Base-by-base conservation (phyloP, 1,140 invertebrate species). In the Diorhabda elongata region DNA sequence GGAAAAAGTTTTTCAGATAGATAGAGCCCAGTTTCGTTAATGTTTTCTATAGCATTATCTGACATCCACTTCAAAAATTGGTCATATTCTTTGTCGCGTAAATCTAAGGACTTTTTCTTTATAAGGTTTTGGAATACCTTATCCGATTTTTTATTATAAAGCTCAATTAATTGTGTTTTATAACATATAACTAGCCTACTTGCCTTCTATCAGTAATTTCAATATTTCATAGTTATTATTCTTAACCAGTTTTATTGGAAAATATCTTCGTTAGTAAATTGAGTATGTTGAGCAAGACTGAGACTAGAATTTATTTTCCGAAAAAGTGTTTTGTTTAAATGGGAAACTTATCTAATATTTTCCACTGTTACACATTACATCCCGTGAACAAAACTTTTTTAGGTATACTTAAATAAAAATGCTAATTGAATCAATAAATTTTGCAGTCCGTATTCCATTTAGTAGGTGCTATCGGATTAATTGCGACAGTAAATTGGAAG, bases 391-490 rank as follows among this genome's bases (percentile, higher is more conserved):
- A 56, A 56, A 56, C 26, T 26, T 26, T 0, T 11, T 26, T 42
- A 9, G 6, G 61, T 42, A 63, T 42, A 42, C 4, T 63, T 44
- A 44, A 44, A 63, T 63, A 7, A 43, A 8, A 63, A 63, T 43
- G 74, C 83, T 86, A 41, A 6, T 41, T 8, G 26, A n/a, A 60
- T 44, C 1, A 64, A 8, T 41, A 64, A 7, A 64, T n/a, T 58
- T 67, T 68, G 61, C 47, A 68, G 66, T 6, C 44, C 9, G 3
- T 44, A 8, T 64, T 68, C 4, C 4, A 43, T n/a, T 8, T 64
- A 44, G 7, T 66, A 5, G 72, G 72, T 11, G 69, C 63, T 9
- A 56, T 75, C 3, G 59, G 61, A 11, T 61, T 75, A 26, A 72
- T 76, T 11, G 63, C 66, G 43, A 56, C 65, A 56, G 68, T 75